Conservation (phyloP, 2,113 vertebrate genomes). For the Paratilapia polleni region DNA sequence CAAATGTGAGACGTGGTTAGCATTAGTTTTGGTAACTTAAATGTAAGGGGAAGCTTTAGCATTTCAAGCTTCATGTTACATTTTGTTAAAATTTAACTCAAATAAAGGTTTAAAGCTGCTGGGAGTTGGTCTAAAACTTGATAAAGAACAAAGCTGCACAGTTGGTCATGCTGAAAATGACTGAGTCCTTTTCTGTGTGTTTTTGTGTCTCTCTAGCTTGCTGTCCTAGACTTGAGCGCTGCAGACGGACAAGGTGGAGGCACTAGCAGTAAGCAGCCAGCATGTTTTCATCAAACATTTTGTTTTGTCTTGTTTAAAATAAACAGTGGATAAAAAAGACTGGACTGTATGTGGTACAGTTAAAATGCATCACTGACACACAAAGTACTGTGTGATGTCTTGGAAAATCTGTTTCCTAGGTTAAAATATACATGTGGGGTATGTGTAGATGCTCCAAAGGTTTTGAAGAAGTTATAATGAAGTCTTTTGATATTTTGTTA, state of each 20-base stretch:
- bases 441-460: neutral
- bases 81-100: neutral
- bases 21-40: neutral
- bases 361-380: neutral
- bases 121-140: neutral
- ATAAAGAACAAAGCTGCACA: no score
- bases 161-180: neutral
- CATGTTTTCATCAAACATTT: neutral
- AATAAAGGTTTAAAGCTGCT: neutral
- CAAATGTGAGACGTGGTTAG: neutral
- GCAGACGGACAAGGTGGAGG: constrained; percentile 90
- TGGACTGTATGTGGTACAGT: rapidly evolving
- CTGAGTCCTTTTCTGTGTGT: no score
- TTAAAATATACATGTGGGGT: neutral
- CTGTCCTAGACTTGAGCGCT: constrained; percentile 97
- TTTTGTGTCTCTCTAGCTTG: constrained; percentile 90
- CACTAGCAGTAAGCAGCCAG: constrained; percentile 88
- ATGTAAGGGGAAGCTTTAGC: no score
- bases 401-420: neutral
- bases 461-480: neutral
- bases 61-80: no score
- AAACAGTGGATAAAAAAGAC: neutral
- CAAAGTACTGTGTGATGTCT: neutral
- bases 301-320: neutral
- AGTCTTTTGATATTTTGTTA: neutral